Evolutionary conservation across 2,113 vertebrate genomes (phyloP), one percentile per base, ranked within the genome.

Genomic region (Lampris incognitus): DNA sequence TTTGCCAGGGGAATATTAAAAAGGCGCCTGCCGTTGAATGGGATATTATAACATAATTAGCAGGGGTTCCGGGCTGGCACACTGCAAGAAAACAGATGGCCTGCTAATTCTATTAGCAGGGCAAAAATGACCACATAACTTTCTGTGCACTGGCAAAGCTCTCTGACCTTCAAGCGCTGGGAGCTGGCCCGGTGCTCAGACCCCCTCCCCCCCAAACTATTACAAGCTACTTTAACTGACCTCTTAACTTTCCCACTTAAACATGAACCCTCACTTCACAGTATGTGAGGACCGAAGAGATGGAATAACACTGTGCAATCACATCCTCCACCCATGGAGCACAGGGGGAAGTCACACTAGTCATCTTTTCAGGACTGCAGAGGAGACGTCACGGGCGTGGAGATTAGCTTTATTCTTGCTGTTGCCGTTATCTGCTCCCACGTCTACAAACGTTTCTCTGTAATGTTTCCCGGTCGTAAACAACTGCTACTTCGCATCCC

Each of bases 1-100:
- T 92, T 88, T 92, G 91, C 94, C 69, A 81, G 74, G 89, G 91
- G 91, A 92, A 94, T 94, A 95, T 94, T 93, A 93, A 94, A 90
- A 86, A 92, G 91, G 92, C 71, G 88, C 88, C 88, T 81, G 91
- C 85, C 78, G 71, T 85, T 91, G 93, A 91, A 91, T 66, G 84
- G 90, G 92, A 92, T 93, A 94, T 94, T 94, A 94, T 92, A 94
- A 94, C 93, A 92, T 95, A 93, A 95, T 95, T 94, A 95, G 93
- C 93, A 92, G 91, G 88, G 92, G 92, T 94, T 95, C 92, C 73
- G 85, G 85, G 87, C 92, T 94, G 92, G 92, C 91, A 88, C 87
- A 66, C 88, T 9, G 44, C 88, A 83, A 36, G 73, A 92, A 93
- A 95, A 92, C 94, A 95, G 94, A 95, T 95, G 94, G 93, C 86